Evolutionary conservation across 2,888 invertebrate species (phyloP), one percentile per base, ranked within the genome.

Genomic region (Leptogaster cylindrica): DNA sequence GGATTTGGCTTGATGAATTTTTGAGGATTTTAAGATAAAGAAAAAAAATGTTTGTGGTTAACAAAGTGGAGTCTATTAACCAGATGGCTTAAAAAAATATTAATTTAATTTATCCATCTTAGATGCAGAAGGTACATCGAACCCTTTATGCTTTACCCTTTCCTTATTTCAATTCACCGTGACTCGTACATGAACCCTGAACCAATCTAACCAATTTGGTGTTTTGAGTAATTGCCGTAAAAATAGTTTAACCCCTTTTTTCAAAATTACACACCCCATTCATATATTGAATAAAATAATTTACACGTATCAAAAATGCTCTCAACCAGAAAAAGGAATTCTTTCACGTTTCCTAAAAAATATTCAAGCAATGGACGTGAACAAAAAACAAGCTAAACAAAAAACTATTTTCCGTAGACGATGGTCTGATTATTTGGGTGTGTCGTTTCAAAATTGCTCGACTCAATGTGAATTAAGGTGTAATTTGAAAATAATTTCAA

Each of bases 401-500:
- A 16, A 16, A 16, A 41, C 6, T 16, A 18, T 4, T 39, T 5
- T 41, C 16, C 16, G 3, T 41, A 16, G 41, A 41, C 41, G 41
- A n/a, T n/a, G n/a, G n/a, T 18, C 41, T 41, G 14, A n/a, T 41
- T 41, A 3, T 10, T 33, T 52, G 33, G 52, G 52, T 52, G 52
- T 52, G 52, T 16, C 52, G 18, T 12, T 20, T 20, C 33, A 33
- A 52, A 52, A 52, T 52, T 52, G 52, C 52, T 18, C 33, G 33
- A 61, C 27, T 44, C 25, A 36, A 44, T 31, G 14, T 27, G 44
- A 61, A 44, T 61, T 44, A 61, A 61, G 61, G 61, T 44, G 44
- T 61, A 61, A 61, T 61, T 61, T 61, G 18, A 61, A 41, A 41
- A 61, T 61, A 61, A 61, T 61, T 61, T 44, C 41, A 44, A 27